Conservation (phyloP, 2,888 invertebrate genomes). For the Zhuqinia jingwanae region DNA sequence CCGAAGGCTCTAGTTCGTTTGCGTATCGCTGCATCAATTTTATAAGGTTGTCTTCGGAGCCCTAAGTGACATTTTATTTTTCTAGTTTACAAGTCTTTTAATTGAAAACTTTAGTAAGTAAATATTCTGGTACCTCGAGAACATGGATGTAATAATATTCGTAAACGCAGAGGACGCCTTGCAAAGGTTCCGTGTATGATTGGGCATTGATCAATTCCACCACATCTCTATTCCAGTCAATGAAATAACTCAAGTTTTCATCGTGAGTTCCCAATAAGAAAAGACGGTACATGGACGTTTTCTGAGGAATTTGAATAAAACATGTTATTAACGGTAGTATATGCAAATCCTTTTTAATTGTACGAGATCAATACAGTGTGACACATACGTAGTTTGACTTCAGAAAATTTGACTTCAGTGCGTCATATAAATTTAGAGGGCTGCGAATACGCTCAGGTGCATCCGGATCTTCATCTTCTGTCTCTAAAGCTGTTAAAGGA, state of each 20-base stretch:
- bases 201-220: conserved; percentile 72
- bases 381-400: conserved; percentile 71
- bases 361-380: too few relatives aligned
- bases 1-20: conserved; percentile 65
- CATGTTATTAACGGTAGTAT: too few relatives aligned
- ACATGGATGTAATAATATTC: conserved; percentile 76
- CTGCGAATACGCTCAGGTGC: conserved; percentile 3
- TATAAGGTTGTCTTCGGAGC: conserved; percentile 73
- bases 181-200: conserved; percentile 70
- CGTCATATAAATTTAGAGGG: conserved; percentile 54
- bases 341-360: too few relatives aligned
- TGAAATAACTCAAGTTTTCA: conserved; percentile 63
- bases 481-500: conserved; percentile 17
- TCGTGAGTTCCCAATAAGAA: conserved; percentile 73
- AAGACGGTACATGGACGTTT: conserved; percentile 73
- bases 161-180: conserved; percentile 75
- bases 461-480: not conserved
- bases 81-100: too few relatives aligned
- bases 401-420: conserved; percentile 65
- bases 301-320: too few relatives aligned
- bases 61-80: conserved; percentile 47
- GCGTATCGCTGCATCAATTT: conserved; percentile 54
- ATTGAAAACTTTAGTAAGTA: not conserved
- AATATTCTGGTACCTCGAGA: conserved; percentile 73
- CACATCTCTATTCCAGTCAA: conserved; percentile 65